These are phyloP conservation scores for Lycorma delicatula DNA, from an alignment of 1,140 invertebrate genomes.

Conservation along the genomic window DNA sequence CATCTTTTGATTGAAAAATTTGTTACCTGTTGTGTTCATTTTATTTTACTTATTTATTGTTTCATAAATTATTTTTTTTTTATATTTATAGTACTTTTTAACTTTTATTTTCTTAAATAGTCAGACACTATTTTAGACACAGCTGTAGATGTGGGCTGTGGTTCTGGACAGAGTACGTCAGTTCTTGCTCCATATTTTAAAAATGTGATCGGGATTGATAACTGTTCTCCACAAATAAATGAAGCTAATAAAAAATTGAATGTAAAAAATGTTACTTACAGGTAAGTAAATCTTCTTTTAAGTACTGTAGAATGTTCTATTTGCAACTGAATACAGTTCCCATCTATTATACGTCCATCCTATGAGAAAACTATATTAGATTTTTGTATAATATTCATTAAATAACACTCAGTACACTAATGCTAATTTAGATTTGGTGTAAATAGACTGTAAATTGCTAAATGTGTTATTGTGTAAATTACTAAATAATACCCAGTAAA, in stretches of 20 bases:
- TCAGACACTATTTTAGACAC: slow-evolving; percentile 21
- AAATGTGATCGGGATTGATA: slow-evolving; percentile 38
- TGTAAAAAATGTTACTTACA: slow-evolving; percentile 30
- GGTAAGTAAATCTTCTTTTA: slow-evolving; percentile 15
- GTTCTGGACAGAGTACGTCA: slow-evolving; percentile 42
- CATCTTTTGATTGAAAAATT: too few relatives aligned
- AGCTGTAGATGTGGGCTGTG: slow-evolving; percentile 42
- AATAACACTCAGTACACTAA: neutral
- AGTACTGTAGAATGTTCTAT: neutral
- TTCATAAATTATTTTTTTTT: too few relatives aligned
- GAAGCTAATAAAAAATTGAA: slow-evolving; percentile 31
- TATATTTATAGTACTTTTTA: too few relatives aligned
- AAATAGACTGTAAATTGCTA: neutral
- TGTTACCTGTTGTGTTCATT: too few relatives aligned
- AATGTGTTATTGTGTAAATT: neutral
- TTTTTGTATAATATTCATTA: neutral
- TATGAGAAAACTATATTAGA: neutral
- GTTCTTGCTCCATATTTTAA: slow-evolving; percentile 37
- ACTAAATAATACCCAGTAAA: too few relatives aligned
- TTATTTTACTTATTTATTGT: too few relatives aligned
- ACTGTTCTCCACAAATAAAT: slow-evolving; percentile 35
- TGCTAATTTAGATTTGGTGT: neutral
- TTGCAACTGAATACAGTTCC: neutral
- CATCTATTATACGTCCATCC: neutral
- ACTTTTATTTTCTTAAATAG: slow-evolving; percentile 19